phyloP scores from a whole-genome alignment of 2,888 invertebrate species.

The Deilephila elpenor region DNA sequence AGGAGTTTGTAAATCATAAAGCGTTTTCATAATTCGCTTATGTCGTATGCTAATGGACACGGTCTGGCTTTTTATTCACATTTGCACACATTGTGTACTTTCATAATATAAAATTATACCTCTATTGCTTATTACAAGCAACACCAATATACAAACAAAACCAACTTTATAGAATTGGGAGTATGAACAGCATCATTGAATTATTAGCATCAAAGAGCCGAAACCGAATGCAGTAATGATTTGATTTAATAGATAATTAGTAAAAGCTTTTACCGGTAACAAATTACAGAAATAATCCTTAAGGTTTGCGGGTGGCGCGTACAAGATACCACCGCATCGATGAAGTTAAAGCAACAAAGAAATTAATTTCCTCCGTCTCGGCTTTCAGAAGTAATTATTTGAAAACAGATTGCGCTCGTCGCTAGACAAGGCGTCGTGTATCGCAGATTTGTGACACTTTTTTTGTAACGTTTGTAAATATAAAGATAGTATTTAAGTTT shows the following conservation, averaged over 20 bases:
- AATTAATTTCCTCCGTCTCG: slow-evolving; percentile 76
- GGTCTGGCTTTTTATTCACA: neutral
- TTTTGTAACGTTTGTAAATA: slow-evolving; percentile 28
- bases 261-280: slow-evolving; percentile 29
- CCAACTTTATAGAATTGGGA: neutral
- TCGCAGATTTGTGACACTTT: slow-evolving; percentile 50
- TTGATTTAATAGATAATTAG: slow-evolving; percentile 27
- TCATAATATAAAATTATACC: neutral
- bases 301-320: slow-evolving; percentile 26
- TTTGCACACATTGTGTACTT: neutral
- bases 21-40: neutral
- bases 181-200: neutral
- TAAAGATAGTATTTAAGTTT: slow-evolving; percentile 44
- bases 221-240: slow-evolving; percentile 1
- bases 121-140: neutral
- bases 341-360: slow-evolving; percentile 72
- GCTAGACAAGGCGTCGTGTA: slow-evolving; percentile 58
- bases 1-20: slow-evolving; percentile 14
- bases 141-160: no score
- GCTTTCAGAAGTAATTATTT: slow-evolving; percentile 80
- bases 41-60: neutral
- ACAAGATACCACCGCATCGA: slow-evolving; percentile 52
- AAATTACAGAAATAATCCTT: slow-evolving; percentile 31
- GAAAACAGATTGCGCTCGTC: slow-evolving; percentile 80
- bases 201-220: neutral